Conservation (phyloP, 2,888 invertebrate genomes). For the Cataglyphis livida region DNA sequence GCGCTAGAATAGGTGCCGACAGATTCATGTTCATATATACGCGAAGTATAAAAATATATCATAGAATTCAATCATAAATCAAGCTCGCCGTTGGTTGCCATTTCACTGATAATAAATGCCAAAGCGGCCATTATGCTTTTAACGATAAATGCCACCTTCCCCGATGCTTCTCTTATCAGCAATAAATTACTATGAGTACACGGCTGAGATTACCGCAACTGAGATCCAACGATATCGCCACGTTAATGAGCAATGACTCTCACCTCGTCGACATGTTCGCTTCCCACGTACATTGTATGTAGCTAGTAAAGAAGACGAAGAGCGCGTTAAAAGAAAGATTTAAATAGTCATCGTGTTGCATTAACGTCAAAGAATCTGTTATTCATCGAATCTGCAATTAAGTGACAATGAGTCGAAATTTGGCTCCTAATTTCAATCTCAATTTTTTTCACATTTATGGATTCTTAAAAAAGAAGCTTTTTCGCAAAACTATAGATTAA, state of each 20-base stretch:
- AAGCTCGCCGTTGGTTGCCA: constrained; percentile 64
- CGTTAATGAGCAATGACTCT: constrained; percentile 68
- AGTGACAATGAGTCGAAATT: not conserved
- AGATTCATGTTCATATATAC: not conserved
- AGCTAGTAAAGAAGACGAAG: constrained; percentile 16
- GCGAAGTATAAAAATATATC: constrained; percentile 57
- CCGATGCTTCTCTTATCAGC: constrained; percentile 63
- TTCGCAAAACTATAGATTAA: not conserved
- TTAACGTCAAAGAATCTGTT: constrained; percentile 26
- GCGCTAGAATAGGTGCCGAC: constrained; percentile 5
- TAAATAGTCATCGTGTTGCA: constrained; percentile 25
- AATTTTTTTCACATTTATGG: not conserved
- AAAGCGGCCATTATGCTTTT: constrained; percentile 70
- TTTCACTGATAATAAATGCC: constrained; percentile 69
- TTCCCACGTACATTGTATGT: constrained; percentile 44
- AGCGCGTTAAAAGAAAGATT: constrained; percentile 31
- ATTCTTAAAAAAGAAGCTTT: not conserved
- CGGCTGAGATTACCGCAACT: constrained; percentile 60
- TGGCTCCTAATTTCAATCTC: not conserved
- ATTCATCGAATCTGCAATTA: not conserved
- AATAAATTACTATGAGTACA: constrained; percentile 68
- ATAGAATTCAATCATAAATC: constrained; percentile 60
- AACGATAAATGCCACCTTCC: constrained; percentile 68
- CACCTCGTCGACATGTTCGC: constrained; percentile 37
- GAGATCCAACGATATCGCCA: constrained; percentile 67